These are phyloP conservation scores for Azorinus chamasolen DNA, from an alignment of 2,888 invertebrate genomes.

Conservation along the genomic window DNA sequence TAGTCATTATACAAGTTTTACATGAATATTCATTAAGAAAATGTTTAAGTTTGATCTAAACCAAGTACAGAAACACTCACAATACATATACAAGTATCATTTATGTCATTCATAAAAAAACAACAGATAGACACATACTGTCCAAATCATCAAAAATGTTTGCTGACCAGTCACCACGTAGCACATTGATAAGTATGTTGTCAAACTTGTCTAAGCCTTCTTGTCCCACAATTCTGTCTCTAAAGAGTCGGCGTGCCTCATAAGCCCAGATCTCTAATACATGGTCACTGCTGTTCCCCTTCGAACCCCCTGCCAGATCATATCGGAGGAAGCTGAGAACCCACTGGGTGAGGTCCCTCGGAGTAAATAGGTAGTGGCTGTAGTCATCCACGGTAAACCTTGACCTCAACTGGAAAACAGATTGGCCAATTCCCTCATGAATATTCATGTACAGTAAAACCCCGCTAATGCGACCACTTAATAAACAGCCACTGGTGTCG, in stretches of 20 bases:
- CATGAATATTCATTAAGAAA: too few relatives aligned
- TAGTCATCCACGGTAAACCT: constrained; percentile 88
- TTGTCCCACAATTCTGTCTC: constrained; percentile 90
- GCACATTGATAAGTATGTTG: constrained; percentile 88
- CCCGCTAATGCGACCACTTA: too few relatives aligned
- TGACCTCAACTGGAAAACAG: constrained; percentile 85
- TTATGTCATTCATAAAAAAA: too few relatives aligned
- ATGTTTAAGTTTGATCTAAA: too few relatives aligned
- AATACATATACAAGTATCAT: too few relatives aligned
- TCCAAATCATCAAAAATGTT: constrained; percentile 83
- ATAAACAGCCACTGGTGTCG: too few relatives aligned
- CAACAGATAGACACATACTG: constrained; percentile 65
- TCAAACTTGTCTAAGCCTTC: constrained; percentile 91
- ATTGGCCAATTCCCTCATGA: too few relatives aligned
- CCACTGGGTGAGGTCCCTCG: constrained; percentile 92
- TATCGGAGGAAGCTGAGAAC: constrained; percentile 90
- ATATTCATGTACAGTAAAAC: too few relatives aligned
- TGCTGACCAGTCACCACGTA: constrained; percentile 86
- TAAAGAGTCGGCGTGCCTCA: constrained; percentile 92
- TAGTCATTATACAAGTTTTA: too few relatives aligned
- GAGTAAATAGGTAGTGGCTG: constrained; percentile 92
- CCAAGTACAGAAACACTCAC: too few relatives aligned
- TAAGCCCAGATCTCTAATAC: constrained; percentile 90
- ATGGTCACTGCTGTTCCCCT: constrained; percentile 82
- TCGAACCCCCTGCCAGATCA: constrained; percentile 82